Evolutionary conservation across 2,113 vertebrate species (phyloP), one percentile per base, ranked within the genome.

Genomic region (Prolemur simus): DNA sequence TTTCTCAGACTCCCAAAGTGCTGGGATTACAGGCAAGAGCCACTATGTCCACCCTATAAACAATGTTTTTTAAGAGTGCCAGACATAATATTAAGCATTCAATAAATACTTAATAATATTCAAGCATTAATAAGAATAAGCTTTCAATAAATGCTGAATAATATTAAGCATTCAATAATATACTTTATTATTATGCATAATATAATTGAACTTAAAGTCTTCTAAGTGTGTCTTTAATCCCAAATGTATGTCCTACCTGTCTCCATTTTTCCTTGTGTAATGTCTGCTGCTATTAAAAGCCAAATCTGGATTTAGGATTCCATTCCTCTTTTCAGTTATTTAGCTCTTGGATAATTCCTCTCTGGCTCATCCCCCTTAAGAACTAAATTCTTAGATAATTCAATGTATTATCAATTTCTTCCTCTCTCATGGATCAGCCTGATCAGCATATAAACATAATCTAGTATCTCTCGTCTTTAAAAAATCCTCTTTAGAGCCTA

Each of bases 401-500:
- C 18, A 63, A 64, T 76, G 20, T 8, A 74, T 49, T 80, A 91
- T 52, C 64, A 63, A 69, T 91, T 90, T 66, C 82, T 95, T 42
- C 58, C 71, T 91, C 71, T 95, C 37, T 83, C 91, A 93, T 66
- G 76, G 88, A 77, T 56, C 74, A 87, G 66, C 32, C 45, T 64
- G 64, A 94, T 87, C 4, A 93, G 32, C 39, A 94, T 49, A 96
- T 39, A 85, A 76, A 92, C 45, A 85, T 85, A 56, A 49, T 45
- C 45, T 39, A 94, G 34, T 78, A 88, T 21, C 23, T 37, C 6
- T 29, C 63, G 83, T 89, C 39, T 82, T 89, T 49, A 56, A 77
- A 84, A 54, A 47, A 47, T 68, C 14, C 8, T 73, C 63, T 63
- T 73, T 88, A 74, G 27, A 85, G 56, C 10, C 34, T 56, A 68